A percentile compares a stretch with the other conserved stretches of the same genome.
Evolutionary conservation across 2,113 vertebrate genomes (phyloP).

Genomic region (Aramus guarauna): DNA sequence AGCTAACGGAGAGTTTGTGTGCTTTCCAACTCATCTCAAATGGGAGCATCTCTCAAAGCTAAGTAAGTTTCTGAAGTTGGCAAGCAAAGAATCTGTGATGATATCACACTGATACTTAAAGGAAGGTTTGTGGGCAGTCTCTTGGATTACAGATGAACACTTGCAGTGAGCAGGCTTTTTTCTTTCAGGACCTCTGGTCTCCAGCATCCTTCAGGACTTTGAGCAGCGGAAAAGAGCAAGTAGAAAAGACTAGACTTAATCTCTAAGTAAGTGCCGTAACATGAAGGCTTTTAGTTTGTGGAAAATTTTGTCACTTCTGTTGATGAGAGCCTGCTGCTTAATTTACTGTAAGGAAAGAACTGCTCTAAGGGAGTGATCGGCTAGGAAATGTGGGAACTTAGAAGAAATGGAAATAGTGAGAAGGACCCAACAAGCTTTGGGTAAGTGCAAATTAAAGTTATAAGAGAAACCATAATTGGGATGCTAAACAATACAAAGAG

Average conservation of each 20-base stretch:
- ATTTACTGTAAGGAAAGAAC: neutral
- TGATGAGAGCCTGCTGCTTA: neutral
- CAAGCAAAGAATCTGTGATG: neutral
- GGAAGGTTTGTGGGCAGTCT: neutral
- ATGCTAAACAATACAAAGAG: neutral
- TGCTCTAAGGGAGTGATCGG: neutral
- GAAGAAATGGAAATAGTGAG: neutral
- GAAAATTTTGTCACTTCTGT: neutral
- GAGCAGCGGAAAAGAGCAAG: neutral
- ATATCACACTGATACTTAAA: rapidly evolving
- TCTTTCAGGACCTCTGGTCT: neutral
- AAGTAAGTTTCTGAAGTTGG: neutral
- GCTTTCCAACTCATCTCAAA: neutral
- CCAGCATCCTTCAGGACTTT: neutral
- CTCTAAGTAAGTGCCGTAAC: neutral
- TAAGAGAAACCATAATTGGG: neutral
- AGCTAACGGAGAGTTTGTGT: rapidly evolving
- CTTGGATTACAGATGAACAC: too few relatives aligned
- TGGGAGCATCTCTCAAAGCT: neutral
- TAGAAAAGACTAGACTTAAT: neutral
- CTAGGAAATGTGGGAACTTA: neutral
- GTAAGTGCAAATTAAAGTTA: neutral
- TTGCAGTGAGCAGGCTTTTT: neutral
- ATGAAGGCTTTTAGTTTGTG: neutral
- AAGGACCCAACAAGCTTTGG: neutral